Percentiles rank a stretch among this genome's conserved stretches.
phyloP scores from a whole-genome alignment of 2,797 vertebrate genomes.

The Lepidocolaptes lacrymiger region DNA sequence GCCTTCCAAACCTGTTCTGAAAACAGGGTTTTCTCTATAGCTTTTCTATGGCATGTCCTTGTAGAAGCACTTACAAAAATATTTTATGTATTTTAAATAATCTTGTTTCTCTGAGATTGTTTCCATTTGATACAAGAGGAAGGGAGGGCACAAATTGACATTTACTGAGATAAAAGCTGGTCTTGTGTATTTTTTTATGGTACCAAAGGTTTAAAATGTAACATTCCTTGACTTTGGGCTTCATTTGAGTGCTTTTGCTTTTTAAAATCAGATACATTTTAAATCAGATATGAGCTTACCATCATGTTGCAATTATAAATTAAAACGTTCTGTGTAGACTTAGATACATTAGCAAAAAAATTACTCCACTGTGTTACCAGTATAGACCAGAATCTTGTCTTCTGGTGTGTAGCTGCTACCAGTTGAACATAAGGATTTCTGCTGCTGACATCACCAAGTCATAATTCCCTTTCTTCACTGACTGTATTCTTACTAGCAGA shows the following conservation, averaged over 20 bases:
- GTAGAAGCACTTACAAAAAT: not conserved
- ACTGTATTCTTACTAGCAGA: not conserved
- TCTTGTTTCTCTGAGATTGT: not conserved
- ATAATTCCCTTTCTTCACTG: not conserved
- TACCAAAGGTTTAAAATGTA: not conserved
- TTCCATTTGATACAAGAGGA: not conserved
- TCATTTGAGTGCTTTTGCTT: not conserved
- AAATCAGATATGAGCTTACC: not conserved
- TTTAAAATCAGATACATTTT: not conserved
- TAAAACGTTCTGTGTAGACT: not conserved
- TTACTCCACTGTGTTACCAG: not conserved
- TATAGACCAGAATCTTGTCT: not conserved
- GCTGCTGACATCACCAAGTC: not conserved
- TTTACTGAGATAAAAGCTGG: not conserved
- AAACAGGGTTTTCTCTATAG: not conserved
- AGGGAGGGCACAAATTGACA: not conserved
- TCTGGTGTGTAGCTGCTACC: not conserved
- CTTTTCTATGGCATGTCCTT: not conserved
- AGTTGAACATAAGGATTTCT: not conserved
- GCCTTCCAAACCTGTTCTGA: not conserved
- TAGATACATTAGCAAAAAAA: not conserved
- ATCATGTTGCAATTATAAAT: not conserved
- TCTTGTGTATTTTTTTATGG: rapidly evolving
- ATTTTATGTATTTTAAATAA: not conserved
- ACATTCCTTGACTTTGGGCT: not conserved